Evolutionary conservation across 2,888 invertebrate genomes (phyloP).

Genomic region (Macaria notata): DNA sequence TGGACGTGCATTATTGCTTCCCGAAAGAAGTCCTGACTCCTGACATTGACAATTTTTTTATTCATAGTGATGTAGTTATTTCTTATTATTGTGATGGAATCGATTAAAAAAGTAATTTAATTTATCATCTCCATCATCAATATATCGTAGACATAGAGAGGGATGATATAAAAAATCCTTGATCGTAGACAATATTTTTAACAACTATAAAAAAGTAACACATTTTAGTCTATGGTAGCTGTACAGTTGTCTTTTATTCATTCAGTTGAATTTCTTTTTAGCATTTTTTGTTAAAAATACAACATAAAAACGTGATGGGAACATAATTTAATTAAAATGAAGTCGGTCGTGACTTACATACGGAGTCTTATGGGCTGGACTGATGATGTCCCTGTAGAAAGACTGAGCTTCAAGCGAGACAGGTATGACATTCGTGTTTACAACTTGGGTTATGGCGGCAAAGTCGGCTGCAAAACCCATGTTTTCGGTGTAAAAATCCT

Average conservation of each 20-base stretch:
- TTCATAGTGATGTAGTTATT: too few species aligned
- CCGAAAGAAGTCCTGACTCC: too few species aligned
- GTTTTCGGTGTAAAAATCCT: constrained; percentile 29
- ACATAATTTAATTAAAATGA: constrained; percentile 63
- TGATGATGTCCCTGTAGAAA: constrained; percentile 55
- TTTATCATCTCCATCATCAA: too few species aligned
- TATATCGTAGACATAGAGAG: too few species aligned
- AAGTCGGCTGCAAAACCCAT: constrained; percentile 52
- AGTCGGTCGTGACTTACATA: constrained; percentile 70
- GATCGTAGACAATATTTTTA: too few species aligned
- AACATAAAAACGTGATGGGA: constrained; percentile 62
- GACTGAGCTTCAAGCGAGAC: constrained; percentile 72
- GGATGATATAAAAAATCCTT: too few species aligned
- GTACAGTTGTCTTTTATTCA: constrained; percentile 48
- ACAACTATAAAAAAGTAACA: too few species aligned
- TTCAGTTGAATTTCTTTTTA: constrained; percentile 45
- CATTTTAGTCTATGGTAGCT: constrained; percentile 13
- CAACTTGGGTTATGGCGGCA: constrained; percentile 78
- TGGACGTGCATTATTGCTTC: too few species aligned
- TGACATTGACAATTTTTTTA: too few species aligned
- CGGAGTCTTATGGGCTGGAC: constrained; percentile 65
- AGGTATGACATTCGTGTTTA: constrained; percentile 79
- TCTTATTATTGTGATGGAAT: too few species aligned
- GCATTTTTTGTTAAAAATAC: constrained; percentile 32
- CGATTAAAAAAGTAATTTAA: too few species aligned